Evolutionary conservation across 2,113 vertebrate genomes (phyloP).

Genomic region (Lycaon pictus): DNA sequence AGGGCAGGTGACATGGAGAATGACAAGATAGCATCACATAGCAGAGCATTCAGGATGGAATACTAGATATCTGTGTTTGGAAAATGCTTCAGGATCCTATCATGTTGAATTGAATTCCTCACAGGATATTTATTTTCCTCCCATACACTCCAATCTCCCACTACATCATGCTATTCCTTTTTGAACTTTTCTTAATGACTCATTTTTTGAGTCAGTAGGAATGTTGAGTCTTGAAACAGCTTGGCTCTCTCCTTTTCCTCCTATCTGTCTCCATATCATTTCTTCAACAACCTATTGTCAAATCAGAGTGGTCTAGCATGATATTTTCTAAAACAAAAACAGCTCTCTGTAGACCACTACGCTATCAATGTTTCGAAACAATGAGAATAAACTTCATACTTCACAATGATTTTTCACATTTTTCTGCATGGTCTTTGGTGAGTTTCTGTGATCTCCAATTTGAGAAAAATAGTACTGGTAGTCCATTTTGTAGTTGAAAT

Average conservation of each 20-base stretch:
- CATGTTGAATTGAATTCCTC: background rate
- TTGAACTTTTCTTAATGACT: background rate
- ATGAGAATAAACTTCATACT: background rate
- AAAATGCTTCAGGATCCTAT: background rate
- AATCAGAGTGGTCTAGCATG: background rate
- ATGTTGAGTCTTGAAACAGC: background rate
- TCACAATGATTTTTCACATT: background rate
- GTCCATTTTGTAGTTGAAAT: background rate
- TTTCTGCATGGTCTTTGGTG: background rate
- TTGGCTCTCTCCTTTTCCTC: background rate
- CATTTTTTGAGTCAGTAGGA: background rate
- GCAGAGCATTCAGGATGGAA: background rate
- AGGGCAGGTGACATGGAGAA: background rate
- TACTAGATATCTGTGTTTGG: background rate
- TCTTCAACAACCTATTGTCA: background rate
- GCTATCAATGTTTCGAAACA: background rate
- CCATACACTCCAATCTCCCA: background rate
- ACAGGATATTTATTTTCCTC: background rate
- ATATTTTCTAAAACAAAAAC: slow-evolving; percentile 20
- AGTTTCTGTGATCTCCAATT: background rate
- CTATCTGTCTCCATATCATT: background rate
- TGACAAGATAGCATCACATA: background rate
- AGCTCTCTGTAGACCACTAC: background rate
- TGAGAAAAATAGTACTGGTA: background rate
- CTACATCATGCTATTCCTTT: background rate